phyloP scores from a whole-genome alignment of 2,888 invertebrate species.

The Oscheius onirici region DNA sequence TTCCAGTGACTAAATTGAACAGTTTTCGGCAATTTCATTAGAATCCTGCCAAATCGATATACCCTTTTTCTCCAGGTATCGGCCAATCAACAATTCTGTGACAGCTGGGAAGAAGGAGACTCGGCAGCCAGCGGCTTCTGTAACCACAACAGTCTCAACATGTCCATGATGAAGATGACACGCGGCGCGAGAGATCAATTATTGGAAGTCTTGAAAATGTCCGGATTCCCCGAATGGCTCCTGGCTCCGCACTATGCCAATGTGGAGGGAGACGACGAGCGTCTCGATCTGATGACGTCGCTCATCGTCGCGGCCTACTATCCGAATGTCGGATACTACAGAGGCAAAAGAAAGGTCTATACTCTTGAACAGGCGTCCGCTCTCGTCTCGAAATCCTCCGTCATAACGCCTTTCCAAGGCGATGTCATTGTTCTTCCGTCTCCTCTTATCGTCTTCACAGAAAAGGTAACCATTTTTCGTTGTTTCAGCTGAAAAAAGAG shows the following conservation, averaged over 20 bases:
- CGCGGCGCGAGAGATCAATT: conserved; percentile 81
- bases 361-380: conserved; percentile 95
- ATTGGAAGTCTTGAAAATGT: conserved; percentile 79
- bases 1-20: no score
- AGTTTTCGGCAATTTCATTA: no score
- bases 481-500: conserved; percentile 5
- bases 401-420: conserved; percentile 82
- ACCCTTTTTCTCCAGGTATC: conserved; percentile 70
- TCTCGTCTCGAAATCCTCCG: conserved; percentile 93
- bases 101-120: conserved; percentile 75
- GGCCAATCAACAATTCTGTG: conserved; percentile 82
- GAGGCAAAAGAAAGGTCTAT: conserved; percentile 83
- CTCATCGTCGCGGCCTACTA: conserved; percentile 80
- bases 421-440: conserved; percentile 80
- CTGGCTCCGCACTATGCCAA: conserved; percentile 82
- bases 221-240: conserved; percentile 87
- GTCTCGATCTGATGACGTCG: conserved; percentile 79
- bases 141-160: conserved; percentile 87
- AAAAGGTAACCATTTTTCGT: conserved; percentile 78
- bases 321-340: conserved; percentile 94
- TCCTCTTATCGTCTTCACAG: conserved; percentile 96
- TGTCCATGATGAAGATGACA: conserved; percentile 88
- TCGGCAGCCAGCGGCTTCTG: conserved; percentile 83
- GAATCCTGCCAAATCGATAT: neutral
- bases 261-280: conserved; percentile 76